A percentile compares a stretch with the other conserved stretches of the same genome.
Conservation (phyloP, 2,797 vertebrate species). For the Anguilla obscura region DNA sequence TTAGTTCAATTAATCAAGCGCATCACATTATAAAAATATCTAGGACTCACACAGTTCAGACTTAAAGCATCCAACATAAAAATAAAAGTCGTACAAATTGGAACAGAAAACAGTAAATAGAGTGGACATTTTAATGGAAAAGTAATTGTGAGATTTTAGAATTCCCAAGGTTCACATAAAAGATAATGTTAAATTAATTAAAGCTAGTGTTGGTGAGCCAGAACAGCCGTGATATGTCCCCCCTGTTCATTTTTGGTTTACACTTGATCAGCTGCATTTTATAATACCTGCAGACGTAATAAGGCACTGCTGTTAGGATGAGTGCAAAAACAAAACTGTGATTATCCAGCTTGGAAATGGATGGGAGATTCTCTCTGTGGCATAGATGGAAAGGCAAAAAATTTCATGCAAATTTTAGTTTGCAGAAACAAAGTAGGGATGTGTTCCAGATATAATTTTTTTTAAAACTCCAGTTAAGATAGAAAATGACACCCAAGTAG, state of each 20-base stretch:
- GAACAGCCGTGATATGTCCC: not conserved
- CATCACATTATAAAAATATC: too few relatives aligned
- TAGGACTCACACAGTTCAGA: too few relatives aligned
- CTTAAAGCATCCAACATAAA: too few relatives aligned
- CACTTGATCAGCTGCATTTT: not conserved
- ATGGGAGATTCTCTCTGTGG: not conserved
- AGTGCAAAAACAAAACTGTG: too few relatives aligned
- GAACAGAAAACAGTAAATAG: too few relatives aligned
- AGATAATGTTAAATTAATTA: not conserved
- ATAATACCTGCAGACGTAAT: not conserved
- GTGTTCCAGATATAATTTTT: not conserved
- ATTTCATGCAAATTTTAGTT: not conserved
- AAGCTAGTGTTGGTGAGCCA: not conserved
- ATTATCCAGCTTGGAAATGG: not conserved
- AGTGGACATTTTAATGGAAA: not conserved
- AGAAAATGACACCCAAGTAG: not conserved
- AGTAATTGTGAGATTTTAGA: not conserved
- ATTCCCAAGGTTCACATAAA: not conserved
- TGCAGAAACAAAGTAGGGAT: not conserved
- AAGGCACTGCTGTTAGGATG: not conserved
- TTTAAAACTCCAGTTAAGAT: not conserved
- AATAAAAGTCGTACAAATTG: too few relatives aligned
- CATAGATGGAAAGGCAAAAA: not conserved
- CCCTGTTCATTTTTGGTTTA: not conserved
- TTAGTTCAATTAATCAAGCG: too few relatives aligned